Base-by-base conservation (phyloP, 2,113 vertebrate genomes). In the Pleuronectes platessa region DNA sequence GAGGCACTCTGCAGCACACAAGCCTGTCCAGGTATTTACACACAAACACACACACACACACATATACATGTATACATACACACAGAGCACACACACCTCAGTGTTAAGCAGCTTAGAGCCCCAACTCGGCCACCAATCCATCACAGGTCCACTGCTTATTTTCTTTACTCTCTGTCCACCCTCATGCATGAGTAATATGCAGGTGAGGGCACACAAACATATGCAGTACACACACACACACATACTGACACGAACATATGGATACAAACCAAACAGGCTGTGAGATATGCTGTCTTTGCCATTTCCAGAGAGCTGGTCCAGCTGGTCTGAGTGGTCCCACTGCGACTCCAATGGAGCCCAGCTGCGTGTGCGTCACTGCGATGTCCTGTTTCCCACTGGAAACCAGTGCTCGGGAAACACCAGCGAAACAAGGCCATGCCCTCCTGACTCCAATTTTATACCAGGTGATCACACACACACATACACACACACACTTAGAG, bases 1-100 rank as follows among this genome's bases (percentile, higher is more conserved):
- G 98, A 99, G 78, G 97, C 97, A 0, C 95, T 99, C 67, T 99
- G 98, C 91, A 98, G 96, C 93, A 98, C 97, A 0, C 96, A 98
- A 68, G 70, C 94, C 0, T 99, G 98, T 53, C 97, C 97, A 88
- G 97, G 97, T 99, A 94, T 0, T 54, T 40, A 71, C 75, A 80
- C 54, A 60, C 63, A 65, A 55, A 1, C 59, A 68, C 76, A 63
- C 69, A 74, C 55, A 70, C 31, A 31, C 31, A 31, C 31, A 31
- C 5, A n/a, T n/a, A n/a, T n/a, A n/a, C n/a, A n/a, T n/a, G n/a
- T n/a, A n/a, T n/a, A 70, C 31, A 31, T 6, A 31, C 31, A 31
- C 5, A 60, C 60, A 65, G 27, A 55, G 0, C 27, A 68, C 76
- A 63, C 66, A 74, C 31, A 62, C 62, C 17, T 73, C 27, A 31